Percentiles rank a stretch among this genome's conserved stretches.
phyloP scores from a whole-genome alignment of 2,113 vertebrate genomes.

The Hippoglossus stenolepis region DNA sequence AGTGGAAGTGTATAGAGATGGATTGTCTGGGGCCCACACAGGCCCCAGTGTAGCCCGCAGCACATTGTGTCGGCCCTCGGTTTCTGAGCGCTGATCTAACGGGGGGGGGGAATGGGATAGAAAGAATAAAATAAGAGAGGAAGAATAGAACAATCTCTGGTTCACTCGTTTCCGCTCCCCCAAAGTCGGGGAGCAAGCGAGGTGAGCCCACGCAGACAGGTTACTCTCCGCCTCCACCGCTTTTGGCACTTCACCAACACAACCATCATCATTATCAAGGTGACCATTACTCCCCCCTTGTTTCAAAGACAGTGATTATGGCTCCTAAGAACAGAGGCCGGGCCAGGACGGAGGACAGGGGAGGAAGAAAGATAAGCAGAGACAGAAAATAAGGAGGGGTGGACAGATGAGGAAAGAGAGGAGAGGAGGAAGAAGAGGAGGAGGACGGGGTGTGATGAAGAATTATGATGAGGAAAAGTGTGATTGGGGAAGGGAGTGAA shows the following conservation, averaged over 20 bases:
- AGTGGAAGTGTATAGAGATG: constrained; percentile 69
- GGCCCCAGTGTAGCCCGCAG: constrained; percentile 56
- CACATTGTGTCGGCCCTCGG: constrained; percentile 55
- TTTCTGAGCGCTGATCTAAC: constrained; percentile 62
- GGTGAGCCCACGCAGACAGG: constrained; percentile 51
- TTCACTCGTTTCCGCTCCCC: constrained; percentile 37
- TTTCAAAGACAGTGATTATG: constrained; percentile 75
- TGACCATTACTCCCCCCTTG: constrained; percentile 73
- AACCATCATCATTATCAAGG: constrained; percentile 74
- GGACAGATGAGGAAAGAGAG: constrained; percentile 51
- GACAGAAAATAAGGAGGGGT: constrained; percentile 62
- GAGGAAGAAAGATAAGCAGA: constrained; percentile 59
- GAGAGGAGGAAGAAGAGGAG: constrained; percentile 28
- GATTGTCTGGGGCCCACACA: constrained; percentile 69
- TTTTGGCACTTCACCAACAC: constrained; percentile 35
- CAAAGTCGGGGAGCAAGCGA: constrained; percentile 27
- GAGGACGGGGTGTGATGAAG: constrained; percentile 50
- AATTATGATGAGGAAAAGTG: constrained; percentile 70
- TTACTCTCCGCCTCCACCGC: constrained; percentile 27
- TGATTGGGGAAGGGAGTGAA: constrained; percentile 59
- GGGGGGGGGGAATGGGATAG: constrained; percentile 10
- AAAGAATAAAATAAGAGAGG: constrained; percentile 19
- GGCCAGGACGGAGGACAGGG: constrained; percentile 30
- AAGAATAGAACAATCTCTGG: constrained; percentile 42
- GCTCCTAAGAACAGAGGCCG: constrained; percentile 62